phyloP scores from a whole-genome alignment of 1,140 invertebrate species.

The Penaeus chinensis region DNA sequence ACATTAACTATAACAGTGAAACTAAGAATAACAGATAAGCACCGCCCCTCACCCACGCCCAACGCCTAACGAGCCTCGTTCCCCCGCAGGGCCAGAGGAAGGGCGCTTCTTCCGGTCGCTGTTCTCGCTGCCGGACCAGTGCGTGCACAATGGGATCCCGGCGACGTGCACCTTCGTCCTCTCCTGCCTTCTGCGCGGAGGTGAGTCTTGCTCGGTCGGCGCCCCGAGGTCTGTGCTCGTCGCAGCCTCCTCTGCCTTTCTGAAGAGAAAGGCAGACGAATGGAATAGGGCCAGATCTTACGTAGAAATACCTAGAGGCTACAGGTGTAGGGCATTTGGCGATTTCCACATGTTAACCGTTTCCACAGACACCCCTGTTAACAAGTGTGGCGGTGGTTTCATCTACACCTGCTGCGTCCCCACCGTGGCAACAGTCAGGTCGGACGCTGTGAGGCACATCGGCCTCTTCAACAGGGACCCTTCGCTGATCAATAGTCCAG shows the following conservation, averaged over 20 bases:
- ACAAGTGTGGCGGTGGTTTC: conserved; percentile 72
- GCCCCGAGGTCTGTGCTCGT: background rate
- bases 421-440: conserved; percentile 36
- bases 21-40: no score
- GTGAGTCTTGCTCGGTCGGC: conserved; percentile 65
- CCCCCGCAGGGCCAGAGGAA: conserved; percentile 6
- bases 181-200: conserved; percentile 79
- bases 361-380: conserved; percentile 56
- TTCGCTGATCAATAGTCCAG: conserved; percentile 7
- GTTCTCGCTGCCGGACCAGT: conserved; percentile 60
- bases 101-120: conserved; percentile 46
- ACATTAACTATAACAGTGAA: no score
- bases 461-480: conserved; percentile 42
- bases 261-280: background rate
- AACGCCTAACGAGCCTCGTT: background rate
- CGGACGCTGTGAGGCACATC: conserved; percentile 42
- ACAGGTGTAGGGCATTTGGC: background rate
- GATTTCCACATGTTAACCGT: background rate
- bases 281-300: background rate
- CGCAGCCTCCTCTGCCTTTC: no score
- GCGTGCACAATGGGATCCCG: conserved; percentile 69
- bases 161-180: conserved; percentile 77
- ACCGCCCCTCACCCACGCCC: no score
- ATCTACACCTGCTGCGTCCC: conserved; percentile 78
- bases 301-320: no score